Conservation (phyloP, 2,888 invertebrate genomes). For the Dryadula phaetusa region DNA sequence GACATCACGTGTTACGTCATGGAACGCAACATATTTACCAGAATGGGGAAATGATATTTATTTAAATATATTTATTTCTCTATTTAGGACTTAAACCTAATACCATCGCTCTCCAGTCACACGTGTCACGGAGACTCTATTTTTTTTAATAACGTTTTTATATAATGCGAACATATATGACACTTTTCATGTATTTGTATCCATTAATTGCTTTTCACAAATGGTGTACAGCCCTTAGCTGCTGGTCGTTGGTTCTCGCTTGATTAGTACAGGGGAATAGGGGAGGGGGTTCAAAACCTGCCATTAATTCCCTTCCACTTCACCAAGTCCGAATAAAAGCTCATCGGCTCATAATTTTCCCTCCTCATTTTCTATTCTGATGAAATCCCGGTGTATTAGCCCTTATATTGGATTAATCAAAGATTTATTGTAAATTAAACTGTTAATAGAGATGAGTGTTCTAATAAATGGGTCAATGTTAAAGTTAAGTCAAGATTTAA, state of each 20-base stretch:
- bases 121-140: no score
- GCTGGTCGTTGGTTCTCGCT: conserved; percentile 21
- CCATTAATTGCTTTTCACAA: no score
- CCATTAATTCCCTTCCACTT: conserved; percentile 31
- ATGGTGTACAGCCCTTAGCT: conserved; percentile 12
- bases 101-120: no score
- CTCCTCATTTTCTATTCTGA: conserved; percentile 29
- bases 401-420: conserved; percentile 28
- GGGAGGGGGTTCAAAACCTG: conserved; percentile 25
- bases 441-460: neutral
- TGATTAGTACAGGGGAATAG: conserved; percentile 20
- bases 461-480: conserved; percentile 7
- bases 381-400: conserved; percentile 32
- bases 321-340: conserved; percentile 29
- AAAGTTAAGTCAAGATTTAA: neutral
- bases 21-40: no score
- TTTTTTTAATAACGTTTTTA: neutral
- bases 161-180: neutral
- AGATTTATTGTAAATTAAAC: conserved; percentile 24
- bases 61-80: no score
- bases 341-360: conserved; percentile 35
- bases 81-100: no score
- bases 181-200: no score
- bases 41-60: no score
- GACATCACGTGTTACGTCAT: no score